Percentiles rank a stretch among this genome's conserved stretches.
phyloP scores from a whole-genome alignment of 1,140 invertebrate genomes.

The Cheumatopsyche charites region DNA sequence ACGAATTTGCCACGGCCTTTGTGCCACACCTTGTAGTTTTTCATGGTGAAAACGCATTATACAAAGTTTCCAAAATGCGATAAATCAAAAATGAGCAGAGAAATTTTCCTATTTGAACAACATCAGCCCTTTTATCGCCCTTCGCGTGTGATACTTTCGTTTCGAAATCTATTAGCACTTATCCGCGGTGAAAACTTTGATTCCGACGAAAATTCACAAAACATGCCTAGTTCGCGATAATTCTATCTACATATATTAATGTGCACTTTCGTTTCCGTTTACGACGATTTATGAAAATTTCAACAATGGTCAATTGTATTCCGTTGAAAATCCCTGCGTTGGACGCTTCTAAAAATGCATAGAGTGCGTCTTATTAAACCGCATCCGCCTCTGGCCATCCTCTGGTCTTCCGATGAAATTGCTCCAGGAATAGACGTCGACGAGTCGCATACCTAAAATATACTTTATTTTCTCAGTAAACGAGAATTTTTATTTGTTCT shows the following conservation, averaged over 20 bases:
- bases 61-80: too few relatives aligned
- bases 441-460: neutral
- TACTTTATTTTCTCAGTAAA: slow-evolving; percentile 19
- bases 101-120: neutral
- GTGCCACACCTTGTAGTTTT: neutral
- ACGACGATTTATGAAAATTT: neutral
- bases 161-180: neutral
- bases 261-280: slow-evolving; percentile 16
- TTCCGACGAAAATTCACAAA: neutral
- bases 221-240: neutral
- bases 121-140: slow-evolving; percentile 5
- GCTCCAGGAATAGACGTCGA: slow-evolving; percentile 14
- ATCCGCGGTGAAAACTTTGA: neutral
- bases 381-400: slow-evolving; percentile 21
- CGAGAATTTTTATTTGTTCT: slow-evolving; percentile 21
- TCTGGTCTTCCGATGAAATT: slow-evolving; percentile 8
- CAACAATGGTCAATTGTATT: too few relatives aligned
- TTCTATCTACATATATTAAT: neutral
- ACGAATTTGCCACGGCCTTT: neutral
- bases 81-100: neutral
- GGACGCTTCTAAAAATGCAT: slow-evolving; percentile 20
- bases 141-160: slow-evolving; percentile 16
- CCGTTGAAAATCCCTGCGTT: slow-evolving; percentile 4
- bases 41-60: neutral
- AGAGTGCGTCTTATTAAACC: slow-evolving; percentile 21